phyloP scores from a whole-genome alignment of 2,113 vertebrate species.

The Tringa solitaria region DNA sequence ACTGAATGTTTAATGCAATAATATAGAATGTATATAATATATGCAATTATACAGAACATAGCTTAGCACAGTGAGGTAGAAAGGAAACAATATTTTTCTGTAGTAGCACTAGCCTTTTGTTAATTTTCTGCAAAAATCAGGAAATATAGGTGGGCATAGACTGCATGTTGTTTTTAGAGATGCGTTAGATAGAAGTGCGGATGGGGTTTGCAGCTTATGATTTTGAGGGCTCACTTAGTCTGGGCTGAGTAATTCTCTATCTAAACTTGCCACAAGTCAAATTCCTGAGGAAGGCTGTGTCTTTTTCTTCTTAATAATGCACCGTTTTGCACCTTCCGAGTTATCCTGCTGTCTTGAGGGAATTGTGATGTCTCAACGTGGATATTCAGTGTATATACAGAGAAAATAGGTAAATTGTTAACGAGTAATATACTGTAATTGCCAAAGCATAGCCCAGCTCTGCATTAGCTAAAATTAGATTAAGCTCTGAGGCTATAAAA shows the following conservation, averaged over 20 bases:
- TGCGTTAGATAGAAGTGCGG: background rate
- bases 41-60: background rate
- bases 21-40: background rate
- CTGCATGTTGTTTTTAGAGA: background rate
- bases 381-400: background rate
- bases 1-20: slow-evolving; percentile 37
- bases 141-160: background rate
- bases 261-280: background rate
- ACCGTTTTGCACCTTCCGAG: background rate
- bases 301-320: background rate
- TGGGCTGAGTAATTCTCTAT: background rate
- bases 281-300: background rate
- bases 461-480: slow-evolving; percentile 65
- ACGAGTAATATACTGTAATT: slow-evolving; percentile 34
- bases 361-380: background rate
- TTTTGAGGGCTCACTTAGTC: background rate
- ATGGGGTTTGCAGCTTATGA: background rate
- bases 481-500: slow-evolving; percentile 67
- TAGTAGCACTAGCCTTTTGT: background rate
- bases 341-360: slow-evolving; percentile 11
- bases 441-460: slow-evolving; percentile 13
- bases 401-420: slow-evolving; percentile 30
- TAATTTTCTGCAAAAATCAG: background rate
- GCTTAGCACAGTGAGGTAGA: background rate
- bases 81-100: slow-evolving; percentile 8